phyloP scores from a whole-genome alignment of 2,888 invertebrate species.

The Tethea ocularis region DNA sequence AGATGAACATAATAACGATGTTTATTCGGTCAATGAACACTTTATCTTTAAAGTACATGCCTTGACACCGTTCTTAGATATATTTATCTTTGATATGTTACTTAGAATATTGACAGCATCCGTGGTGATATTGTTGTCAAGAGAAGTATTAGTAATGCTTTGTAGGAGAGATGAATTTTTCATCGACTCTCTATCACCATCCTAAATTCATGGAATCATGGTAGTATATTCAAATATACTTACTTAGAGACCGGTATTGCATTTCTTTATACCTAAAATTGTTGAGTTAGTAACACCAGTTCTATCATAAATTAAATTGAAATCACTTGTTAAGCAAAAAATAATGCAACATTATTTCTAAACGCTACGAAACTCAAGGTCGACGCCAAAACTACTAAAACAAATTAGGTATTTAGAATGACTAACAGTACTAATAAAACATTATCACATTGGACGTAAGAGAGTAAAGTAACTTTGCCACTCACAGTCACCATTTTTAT shows the following conservation, averaged over 20 bases:
- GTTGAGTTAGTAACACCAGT: not conserved
- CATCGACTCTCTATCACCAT: not conserved
- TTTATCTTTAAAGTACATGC: not conserved
- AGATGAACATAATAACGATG: not conserved
- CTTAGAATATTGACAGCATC: not conserved
- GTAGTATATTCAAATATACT: too few relatives aligned
- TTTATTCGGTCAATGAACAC: not conserved
- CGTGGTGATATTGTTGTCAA: not conserved
- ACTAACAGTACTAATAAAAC: too few relatives aligned
- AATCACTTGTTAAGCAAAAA: not conserved
- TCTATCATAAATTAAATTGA: not conserved
- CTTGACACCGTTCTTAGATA: not conserved
- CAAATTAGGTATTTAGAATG: too few relatives aligned
- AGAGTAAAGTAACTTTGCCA: not conserved
- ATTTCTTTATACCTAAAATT: too few relatives aligned
- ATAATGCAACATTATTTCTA: not conserved
- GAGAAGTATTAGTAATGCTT: not conserved
- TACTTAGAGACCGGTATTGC: too few relatives aligned
- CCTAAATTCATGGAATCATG: not conserved
- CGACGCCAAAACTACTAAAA: not conserved
- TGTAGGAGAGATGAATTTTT: not conserved
- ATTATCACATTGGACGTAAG: too few relatives aligned
- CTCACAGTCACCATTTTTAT: not conserved
- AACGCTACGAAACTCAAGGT: not conserved
- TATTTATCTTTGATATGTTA: not conserved